Conservation (phyloP, 2,888 invertebrate species). For the Volucella bombylans region DNA sequence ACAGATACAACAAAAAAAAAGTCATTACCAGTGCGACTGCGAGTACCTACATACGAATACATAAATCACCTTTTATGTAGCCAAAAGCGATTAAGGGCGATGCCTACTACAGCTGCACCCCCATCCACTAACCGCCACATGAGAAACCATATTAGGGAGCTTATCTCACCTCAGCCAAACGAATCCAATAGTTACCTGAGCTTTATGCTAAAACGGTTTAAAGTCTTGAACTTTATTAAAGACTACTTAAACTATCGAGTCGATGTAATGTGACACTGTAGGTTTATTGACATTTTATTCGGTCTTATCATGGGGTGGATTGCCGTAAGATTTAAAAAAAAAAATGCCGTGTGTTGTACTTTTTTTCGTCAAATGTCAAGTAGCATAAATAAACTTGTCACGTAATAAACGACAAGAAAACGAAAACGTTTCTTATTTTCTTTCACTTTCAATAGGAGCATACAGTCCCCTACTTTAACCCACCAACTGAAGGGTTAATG, state of each 20-base stretch:
- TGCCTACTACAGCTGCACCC: background rate
- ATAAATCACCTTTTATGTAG: constrained; percentile 32
- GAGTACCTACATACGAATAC: constrained; percentile 20
- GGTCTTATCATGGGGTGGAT: background rate
- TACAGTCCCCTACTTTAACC: constrained; percentile 1
- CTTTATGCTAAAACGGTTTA: constrained; percentile 9
- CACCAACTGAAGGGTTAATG: constrained; percentile 44
- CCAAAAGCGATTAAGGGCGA: constrained; percentile 43
- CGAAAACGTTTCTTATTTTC: background rate
- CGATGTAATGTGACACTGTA: background rate
- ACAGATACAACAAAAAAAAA: background rate
- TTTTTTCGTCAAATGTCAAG: background rate
- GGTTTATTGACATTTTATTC: background rate
- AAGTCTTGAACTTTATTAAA: no score
- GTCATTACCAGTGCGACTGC: background rate
- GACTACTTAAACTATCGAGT: background rate
- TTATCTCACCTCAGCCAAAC: constrained; percentile 52
- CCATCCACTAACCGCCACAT: background rate
- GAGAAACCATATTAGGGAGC: constrained; percentile 36
- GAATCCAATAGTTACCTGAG: constrained; percentile 44
- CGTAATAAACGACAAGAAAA: background rate
- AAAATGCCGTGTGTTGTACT: background rate
- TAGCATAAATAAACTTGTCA: constrained; percentile 8
- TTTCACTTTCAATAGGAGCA: background rate
- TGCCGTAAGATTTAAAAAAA: background rate